Conservation (phyloP, 1,140 invertebrate genomes). For the Halyomorpha halys region DNA sequence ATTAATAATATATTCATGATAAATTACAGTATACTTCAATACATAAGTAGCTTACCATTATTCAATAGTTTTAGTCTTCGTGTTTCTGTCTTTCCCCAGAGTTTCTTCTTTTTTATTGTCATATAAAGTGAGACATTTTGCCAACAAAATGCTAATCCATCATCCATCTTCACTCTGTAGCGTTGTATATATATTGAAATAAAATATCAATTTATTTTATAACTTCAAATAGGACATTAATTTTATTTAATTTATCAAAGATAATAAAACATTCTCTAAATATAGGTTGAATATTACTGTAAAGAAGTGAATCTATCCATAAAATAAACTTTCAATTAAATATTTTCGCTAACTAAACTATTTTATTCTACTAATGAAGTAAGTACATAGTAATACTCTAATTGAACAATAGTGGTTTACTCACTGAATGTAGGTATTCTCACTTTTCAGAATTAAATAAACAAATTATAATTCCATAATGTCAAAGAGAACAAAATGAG, state of each 20-base stretch:
- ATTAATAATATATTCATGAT: too few species aligned
- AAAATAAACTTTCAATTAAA: too few species aligned
- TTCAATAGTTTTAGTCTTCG: slow-evolving; percentile 2
- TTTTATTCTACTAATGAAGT: too few species aligned
- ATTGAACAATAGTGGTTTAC: too few species aligned
- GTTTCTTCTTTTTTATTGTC: slow-evolving; percentile 4
- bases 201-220: not conserved
- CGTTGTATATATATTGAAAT: not conserved
- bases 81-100: not conserved
- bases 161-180: slow-evolving; percentile 1
- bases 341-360: too few species aligned
- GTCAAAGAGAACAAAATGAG: too few species aligned
- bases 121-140: slow-evolving; percentile 15
- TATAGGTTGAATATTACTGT: not conserved
- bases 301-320: not conserved
- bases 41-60: slow-evolving; percentile 9
- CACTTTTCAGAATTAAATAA: too few species aligned
- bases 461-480: too few species aligned
- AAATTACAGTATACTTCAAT: too few species aligned
- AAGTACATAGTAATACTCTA: too few species aligned
- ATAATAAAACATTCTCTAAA: not conserved
- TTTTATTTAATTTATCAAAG: not conserved
- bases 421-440: too few species aligned
- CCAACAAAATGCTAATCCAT: slow-evolving; percentile 11
- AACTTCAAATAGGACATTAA: too few species aligned